phyloP scores from a whole-genome alignment of 1,140 invertebrate genomes.

The Sycophaga agraensis region DNA sequence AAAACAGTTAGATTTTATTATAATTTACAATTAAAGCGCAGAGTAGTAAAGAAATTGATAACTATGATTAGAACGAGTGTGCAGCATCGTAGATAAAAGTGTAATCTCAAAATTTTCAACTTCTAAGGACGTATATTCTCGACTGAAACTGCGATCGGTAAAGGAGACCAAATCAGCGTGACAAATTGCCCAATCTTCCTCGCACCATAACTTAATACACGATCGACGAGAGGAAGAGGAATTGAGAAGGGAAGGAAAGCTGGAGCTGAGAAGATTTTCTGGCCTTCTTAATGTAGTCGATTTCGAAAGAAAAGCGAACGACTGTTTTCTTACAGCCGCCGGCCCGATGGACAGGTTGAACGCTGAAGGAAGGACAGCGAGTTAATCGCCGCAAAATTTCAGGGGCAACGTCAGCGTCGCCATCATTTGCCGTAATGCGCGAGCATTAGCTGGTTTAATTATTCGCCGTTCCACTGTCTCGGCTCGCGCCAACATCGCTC shows the following conservation, averaged over 20 bases:
- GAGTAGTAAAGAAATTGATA: too few species aligned
- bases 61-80: too few species aligned
- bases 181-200: slow-evolving; percentile 1
- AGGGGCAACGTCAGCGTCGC: not conserved
- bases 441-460: slow-evolving; percentile 14
- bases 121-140: too few species aligned
- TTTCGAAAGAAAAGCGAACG: slow-evolving; percentile 1
- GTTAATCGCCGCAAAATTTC: not conserved
- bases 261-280: not conserved
- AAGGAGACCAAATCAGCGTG: not conserved
- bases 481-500: not conserved
- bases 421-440: slow-evolving; percentile 6
- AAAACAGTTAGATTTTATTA: too few species aligned
- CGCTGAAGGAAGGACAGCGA: not conserved
- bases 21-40: too few species aligned
- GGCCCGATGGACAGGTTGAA: not conserved
- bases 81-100: too few species aligned
- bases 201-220: not conserved
- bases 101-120: too few species aligned
- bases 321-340: not conserved
- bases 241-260: not conserved
- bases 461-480: slow-evolving; percentile 1
- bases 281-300: not conserved
- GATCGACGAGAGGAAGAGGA: not conserved
- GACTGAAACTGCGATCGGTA: too few species aligned